A percentile compares a stretch with the other conserved stretches of the same genome.
Conservation (phyloP, 1,140 invertebrate genomes). For the Homalodisca vitripennis region DNA sequence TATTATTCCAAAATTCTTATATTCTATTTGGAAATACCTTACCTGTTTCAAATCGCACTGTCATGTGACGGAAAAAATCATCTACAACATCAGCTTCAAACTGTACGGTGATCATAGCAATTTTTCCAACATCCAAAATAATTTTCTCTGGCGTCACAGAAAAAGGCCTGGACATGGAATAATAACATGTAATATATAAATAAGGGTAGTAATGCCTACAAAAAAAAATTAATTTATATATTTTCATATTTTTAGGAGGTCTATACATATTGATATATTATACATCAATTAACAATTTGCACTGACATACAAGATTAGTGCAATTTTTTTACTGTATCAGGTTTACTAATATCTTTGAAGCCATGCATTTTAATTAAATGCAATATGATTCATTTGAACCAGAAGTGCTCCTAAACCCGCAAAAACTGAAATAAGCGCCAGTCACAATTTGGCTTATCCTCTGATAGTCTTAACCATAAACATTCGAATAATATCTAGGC, state of each 20-base stretch:
- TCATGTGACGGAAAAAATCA: background rate
- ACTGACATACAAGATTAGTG: background rate
- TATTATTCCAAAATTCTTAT: background rate
- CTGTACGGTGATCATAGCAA: background rate
- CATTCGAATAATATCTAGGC: too few relatives aligned
- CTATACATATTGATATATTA: background rate
- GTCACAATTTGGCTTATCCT: too few relatives aligned
- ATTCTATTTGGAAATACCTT: background rate
- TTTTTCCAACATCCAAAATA: conserved; percentile 2
- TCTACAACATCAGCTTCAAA: background rate
- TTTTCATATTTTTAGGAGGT: background rate
- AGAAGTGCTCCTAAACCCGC: too few relatives aligned
- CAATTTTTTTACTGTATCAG: background rate
- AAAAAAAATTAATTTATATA: background rate
- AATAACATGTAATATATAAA: too few relatives aligned
- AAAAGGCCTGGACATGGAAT: conserved; percentile 4
- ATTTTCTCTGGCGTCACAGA: background rate
- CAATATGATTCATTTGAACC: too few relatives aligned
- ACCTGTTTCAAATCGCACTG: background rate
- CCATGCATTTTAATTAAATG: too few relatives aligned
- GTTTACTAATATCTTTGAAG: background rate
- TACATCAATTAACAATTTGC: background rate
- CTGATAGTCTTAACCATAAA: too few relatives aligned
- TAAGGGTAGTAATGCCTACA: background rate
- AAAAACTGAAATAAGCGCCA: too few relatives aligned